Conservation (phyloP, 2,113 vertebrate species). For the Otolemur garnettii region DNA sequence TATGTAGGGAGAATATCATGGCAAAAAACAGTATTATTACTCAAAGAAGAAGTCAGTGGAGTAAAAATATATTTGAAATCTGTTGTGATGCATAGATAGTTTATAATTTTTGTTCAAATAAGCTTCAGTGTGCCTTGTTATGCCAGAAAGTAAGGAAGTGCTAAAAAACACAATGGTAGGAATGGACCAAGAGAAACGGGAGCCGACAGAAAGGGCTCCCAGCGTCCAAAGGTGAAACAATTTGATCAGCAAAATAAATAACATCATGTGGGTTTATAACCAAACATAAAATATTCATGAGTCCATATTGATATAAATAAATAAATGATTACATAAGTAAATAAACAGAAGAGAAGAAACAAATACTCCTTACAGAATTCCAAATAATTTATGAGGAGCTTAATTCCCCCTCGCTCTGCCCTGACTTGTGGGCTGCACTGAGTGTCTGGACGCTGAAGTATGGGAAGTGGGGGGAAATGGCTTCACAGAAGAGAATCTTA, state of each 20-base stretch:
- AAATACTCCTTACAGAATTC: not conserved
- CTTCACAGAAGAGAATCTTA: not conserved
- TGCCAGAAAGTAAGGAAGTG: not conserved
- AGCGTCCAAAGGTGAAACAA: not conserved
- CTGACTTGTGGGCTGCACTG: not conserved
- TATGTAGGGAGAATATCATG: not conserved
- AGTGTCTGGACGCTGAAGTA: not conserved
- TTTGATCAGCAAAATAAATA: not conserved
- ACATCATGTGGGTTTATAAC: not conserved
- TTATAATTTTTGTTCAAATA: constrained; percentile 33
- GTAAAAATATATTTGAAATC: constrained; percentile 11
- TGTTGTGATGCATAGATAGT: not conserved
- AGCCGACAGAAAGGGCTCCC: not conserved
- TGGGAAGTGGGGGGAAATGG: not conserved
- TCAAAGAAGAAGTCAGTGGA: not conserved
- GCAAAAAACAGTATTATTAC: not conserved
- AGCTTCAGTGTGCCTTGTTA: not conserved
- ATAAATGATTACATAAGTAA: constrained; percentile 6
- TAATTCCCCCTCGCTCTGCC: not conserved
- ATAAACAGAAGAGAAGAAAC: not conserved
- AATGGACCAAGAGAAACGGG: not conserved
- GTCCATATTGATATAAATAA: not conserved
- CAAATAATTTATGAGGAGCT: not conserved
- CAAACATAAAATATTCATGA: not conserved
- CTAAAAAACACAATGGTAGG: not conserved